phyloP scores from a whole-genome alignment of 2,888 invertebrate species.

The Caenorhabditis japonica region DNA sequence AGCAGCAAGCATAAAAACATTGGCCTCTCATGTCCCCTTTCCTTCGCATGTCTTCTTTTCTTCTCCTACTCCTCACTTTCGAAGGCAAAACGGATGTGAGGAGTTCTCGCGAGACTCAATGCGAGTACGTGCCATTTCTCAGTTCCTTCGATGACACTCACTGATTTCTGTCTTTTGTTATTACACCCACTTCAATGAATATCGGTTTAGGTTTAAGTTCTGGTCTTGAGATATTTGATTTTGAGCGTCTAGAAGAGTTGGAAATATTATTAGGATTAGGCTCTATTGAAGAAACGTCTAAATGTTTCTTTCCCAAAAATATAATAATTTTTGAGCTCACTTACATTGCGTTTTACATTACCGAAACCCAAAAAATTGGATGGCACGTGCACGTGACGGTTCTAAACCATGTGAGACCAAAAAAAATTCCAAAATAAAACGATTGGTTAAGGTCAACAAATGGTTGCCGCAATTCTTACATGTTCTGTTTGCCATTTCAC shows the following conservation, averaged over 20 bases:
- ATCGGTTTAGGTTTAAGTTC: not conserved
- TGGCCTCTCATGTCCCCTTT: constrained; percentile 15
- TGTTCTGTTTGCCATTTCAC: constrained; percentile 32
- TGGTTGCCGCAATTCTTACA: too few species aligned
- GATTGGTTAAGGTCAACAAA: too few species aligned
- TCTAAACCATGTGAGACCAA: too few species aligned
- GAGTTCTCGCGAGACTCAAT: constrained; percentile 17
- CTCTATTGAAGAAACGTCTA: too few species aligned
- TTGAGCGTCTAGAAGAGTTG: too few species aligned
- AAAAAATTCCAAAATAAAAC: too few species aligned
- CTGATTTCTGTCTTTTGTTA: not conserved
- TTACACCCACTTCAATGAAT: not conserved
- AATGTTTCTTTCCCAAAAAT: too few species aligned
- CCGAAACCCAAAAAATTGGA: too few species aligned
- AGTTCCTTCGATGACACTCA: constrained; percentile 14
- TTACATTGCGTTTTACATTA: too few species aligned
- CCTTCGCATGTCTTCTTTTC: constrained; percentile 5
- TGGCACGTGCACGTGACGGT: too few species aligned
- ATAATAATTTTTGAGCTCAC: too few species aligned
- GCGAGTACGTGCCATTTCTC: constrained; percentile 36
- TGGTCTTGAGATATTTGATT: not conserved
- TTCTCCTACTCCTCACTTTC: constrained; percentile 13
- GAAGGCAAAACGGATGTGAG: constrained; percentile 31
- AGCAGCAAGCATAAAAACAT: constrained; percentile 13
- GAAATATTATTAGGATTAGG: too few species aligned